A percentile compares a stretch with the other conserved stretches of the same genome.
phyloP scores from a whole-genome alignment of 2,113 vertebrate species.

The Tor tambroides region DNA sequence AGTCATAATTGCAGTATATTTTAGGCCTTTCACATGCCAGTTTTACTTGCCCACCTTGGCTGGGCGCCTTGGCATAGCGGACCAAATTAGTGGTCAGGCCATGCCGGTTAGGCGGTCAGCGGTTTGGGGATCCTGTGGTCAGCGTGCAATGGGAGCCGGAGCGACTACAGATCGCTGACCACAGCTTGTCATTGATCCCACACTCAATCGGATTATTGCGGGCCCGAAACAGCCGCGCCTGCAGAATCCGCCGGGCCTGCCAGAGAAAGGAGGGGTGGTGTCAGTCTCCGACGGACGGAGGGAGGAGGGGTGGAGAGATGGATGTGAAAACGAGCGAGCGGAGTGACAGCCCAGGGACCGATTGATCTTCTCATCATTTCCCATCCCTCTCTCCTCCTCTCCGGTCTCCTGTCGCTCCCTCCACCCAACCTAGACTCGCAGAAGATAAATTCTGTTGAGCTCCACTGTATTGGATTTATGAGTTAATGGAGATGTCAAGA shows the following conservation, averaged over 20 bases:
- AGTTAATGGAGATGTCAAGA: constrained; percentile 70
- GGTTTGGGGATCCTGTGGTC: constrained; percentile 59
- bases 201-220: constrained; percentile 64
- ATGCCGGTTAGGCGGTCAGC: constrained; percentile 52
- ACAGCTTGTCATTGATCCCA: constrained; percentile 65
- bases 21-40: not conserved
- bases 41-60: constrained; percentile 39
- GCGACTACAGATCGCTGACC: constrained; percentile 63
- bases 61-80: constrained; percentile 23
- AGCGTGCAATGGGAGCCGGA: constrained; percentile 48
- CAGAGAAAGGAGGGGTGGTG: constrained; percentile 29
- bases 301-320: constrained; percentile 60
- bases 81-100: constrained; percentile 59
- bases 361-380: constrained; percentile 64
- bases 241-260: constrained; percentile 57
- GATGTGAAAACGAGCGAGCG: constrained; percentile 68
- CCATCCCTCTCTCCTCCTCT: constrained; percentile 49
- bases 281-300: constrained; percentile 37
- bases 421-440: constrained; percentile 43
- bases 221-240: constrained; percentile 62
- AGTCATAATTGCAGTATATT: not conserved
- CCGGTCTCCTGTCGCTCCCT: constrained; percentile 21
- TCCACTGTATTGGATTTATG: constrained; percentile 71
- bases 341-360: constrained; percentile 66
- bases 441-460: constrained; percentile 65